These are phyloP conservation scores for Philereme transversata DNA, from an alignment of 2,888 invertebrate genomes.

Conservation along the genomic window DNA sequence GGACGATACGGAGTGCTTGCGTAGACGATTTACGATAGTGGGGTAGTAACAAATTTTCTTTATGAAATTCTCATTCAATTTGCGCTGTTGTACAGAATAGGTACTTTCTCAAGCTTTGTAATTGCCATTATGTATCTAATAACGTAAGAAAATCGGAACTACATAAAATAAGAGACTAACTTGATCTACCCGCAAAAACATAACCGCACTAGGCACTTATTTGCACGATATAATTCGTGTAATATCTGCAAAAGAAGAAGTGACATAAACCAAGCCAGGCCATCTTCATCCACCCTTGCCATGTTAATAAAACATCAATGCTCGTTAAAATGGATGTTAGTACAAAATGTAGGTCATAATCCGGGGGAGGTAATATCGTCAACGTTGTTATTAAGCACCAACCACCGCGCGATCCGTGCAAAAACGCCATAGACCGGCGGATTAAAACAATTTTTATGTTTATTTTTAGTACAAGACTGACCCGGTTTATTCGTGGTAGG, in stretches of 20 bases:
- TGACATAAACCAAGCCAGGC: slow-evolving; percentile 13
- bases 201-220: too few species aligned
- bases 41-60: not conserved
- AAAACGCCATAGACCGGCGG: slow-evolving; percentile 54
- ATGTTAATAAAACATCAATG: slow-evolving; percentile 44
- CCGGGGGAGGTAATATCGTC: slow-evolving; percentile 53
- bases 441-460: slow-evolving; percentile 59
- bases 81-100: not conserved
- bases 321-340: slow-evolving; percentile 44
- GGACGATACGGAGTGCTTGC: slow-evolving; percentile 22
- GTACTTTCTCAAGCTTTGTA: too few species aligned
- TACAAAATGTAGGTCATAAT: slow-evolving; percentile 57
- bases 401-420: slow-evolving; percentile 48
- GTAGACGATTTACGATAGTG: slow-evolving; percentile 22
- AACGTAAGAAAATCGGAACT: too few species aligned
- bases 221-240: not conserved
- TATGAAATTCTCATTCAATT: not conserved
- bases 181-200: too few species aligned
- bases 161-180: too few species aligned
- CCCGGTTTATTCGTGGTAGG: slow-evolving; percentile 58
- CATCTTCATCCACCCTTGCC: slow-evolving; percentile 16
- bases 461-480: slow-evolving; percentile 61
- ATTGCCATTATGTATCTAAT: too few species aligned
- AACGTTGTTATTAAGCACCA: slow-evolving; percentile 41
- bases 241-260: slow-evolving; percentile 10